Evolutionary conservation across 2,113 vertebrate species (phyloP), one percentile per base, ranked within the genome.

Genomic region (Galeopterus variegatus): DNA sequence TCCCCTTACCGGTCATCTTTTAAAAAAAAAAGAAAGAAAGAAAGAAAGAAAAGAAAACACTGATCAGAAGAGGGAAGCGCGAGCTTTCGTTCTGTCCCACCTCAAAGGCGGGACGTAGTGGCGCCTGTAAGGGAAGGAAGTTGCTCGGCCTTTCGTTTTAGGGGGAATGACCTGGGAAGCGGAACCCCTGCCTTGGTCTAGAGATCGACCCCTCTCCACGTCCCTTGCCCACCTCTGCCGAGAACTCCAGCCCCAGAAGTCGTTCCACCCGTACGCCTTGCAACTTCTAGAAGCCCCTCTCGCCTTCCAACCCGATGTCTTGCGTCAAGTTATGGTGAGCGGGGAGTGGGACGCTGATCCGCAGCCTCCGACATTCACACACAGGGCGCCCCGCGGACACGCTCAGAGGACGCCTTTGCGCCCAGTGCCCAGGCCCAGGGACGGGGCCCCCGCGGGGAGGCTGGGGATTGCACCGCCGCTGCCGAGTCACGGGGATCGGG

Each of bases 321-420:
- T 1, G 4, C 13, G 24, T 1, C 54, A 72, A 86, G 69, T n/a
- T 96, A 23, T 83, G 95, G 96, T 97, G 88, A 96, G 97, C 92
- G 31, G 41, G 33, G 31, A 56, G 54, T 33, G 62, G 41, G 80
- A 7, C 4, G 10, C 2, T 11, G 56, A 48, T 19, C 7, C 2
- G 28, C 76, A 60, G 48, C 8, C 85, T 64, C 64, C 4, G 1
- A 54, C 60, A 26, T 24, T 69, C 9, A 21, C 67, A 50, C 45
- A 11, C 54, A 24, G 31, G 41, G 41, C 19, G 6, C 24, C 19
- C 15, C 11, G 1, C 13, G 1, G 56, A 31, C 48, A 15, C 3
- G 8, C 50, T 64, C 73, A 14, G 67, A 28, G 76, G 28, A 13
- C 4, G 15, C 36, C 28, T 64, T 12, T 48, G 56, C 9, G 3